These are phyloP conservation scores for Hypomecis punctinalis DNA, from an alignment of 2,888 invertebrate species.

Conservation along the genomic window DNA sequence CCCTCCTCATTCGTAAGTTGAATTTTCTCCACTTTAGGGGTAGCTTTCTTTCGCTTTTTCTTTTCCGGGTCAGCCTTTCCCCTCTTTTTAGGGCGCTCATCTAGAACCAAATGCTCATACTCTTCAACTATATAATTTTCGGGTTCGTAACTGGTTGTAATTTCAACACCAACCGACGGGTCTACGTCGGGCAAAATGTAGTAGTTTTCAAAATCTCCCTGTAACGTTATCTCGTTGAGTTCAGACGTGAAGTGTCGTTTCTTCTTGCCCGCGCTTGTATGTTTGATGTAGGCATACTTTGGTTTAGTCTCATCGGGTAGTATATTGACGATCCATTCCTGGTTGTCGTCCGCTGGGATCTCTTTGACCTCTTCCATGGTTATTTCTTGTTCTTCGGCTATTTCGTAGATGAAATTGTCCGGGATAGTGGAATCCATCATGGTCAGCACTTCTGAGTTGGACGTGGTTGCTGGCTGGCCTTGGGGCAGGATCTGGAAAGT, in stretches of 20 bases:
- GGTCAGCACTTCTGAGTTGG: slow-evolving; percentile 58
- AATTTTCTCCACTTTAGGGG: slow-evolving; percentile 48
- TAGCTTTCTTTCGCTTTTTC: slow-evolving; percentile 60
- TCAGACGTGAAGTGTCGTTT: slow-evolving; percentile 76
- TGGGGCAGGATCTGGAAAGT: slow-evolving; percentile 70
- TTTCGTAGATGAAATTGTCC: slow-evolving; percentile 78
- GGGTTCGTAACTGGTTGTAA: slow-evolving; percentile 76
- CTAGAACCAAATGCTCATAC: slow-evolving; percentile 71
- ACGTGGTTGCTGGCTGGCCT: slow-evolving; percentile 44
- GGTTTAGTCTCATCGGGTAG: slow-evolving; percentile 70
- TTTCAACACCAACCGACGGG: slow-evolving; percentile 73
- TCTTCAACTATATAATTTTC: slow-evolving; percentile 76
- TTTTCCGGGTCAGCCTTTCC: slow-evolving; percentile 58
- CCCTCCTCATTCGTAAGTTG: slow-evolving; percentile 48
- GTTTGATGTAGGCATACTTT: slow-evolving; percentile 78
- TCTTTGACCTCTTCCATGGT: slow-evolving; percentile 78
- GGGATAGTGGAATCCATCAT: slow-evolving; percentile 68
- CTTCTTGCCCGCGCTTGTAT: slow-evolving; percentile 72
- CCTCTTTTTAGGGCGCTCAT: slow-evolving; percentile 68
- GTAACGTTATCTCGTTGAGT: slow-evolving; percentile 73
- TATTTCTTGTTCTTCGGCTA: slow-evolving; percentile 80
- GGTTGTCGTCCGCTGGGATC: slow-evolving; percentile 60
- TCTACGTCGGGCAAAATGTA: slow-evolving; percentile 79
- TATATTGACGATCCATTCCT: slow-evolving; percentile 78
- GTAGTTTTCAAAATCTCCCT: slow-evolving; percentile 78